A percentile compares a stretch with the other conserved stretches of the same genome.
Conservation (phyloP, 2,113 vertebrate species). For the Zosterops lateralis region DNA sequence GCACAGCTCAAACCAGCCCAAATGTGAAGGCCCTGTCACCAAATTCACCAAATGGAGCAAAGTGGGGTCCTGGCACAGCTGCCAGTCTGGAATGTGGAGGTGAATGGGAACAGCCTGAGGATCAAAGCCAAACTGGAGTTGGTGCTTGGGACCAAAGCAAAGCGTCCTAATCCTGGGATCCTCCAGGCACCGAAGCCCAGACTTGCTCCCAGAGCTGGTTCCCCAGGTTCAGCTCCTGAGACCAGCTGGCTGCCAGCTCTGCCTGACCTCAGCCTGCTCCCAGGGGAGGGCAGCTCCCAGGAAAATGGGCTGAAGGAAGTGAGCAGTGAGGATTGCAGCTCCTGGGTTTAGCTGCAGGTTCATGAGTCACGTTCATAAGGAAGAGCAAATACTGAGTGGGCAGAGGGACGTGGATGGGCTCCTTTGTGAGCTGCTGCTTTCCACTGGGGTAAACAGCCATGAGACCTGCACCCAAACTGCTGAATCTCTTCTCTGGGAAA, state of each 20-base stretch:
- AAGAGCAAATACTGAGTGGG: not conserved
- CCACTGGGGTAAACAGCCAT: not conserved
- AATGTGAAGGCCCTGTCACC: not conserved
- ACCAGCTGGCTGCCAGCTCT: not conserved
- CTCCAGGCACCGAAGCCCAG: not conserved
- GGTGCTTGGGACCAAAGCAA: not conserved
- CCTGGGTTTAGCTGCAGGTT: not conserved
- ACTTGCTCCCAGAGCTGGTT: not conserved
- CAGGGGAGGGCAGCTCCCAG: not conserved
- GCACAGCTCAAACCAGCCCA: not conserved
- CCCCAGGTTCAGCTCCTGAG: not conserved
- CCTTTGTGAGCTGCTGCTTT: not conserved
- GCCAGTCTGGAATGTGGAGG: not conserved
- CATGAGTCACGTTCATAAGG: not conserved
- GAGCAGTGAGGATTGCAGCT: not conserved
- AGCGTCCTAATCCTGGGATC: not conserved
- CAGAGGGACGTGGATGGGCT: not conserved
- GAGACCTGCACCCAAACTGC: not conserved
- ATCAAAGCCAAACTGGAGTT: not conserved
- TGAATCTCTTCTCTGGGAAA: not conserved
- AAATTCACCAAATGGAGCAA: not conserved
- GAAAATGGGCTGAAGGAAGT: not conserved
- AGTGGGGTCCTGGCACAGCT: not conserved
- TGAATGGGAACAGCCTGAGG: not conserved
- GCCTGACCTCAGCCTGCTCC: not conserved